Percentiles rank a stretch among this genome's conserved stretches.
Conservation (phyloP, 1,140 invertebrate species). For the Drosophila pectinifera region DNA sequence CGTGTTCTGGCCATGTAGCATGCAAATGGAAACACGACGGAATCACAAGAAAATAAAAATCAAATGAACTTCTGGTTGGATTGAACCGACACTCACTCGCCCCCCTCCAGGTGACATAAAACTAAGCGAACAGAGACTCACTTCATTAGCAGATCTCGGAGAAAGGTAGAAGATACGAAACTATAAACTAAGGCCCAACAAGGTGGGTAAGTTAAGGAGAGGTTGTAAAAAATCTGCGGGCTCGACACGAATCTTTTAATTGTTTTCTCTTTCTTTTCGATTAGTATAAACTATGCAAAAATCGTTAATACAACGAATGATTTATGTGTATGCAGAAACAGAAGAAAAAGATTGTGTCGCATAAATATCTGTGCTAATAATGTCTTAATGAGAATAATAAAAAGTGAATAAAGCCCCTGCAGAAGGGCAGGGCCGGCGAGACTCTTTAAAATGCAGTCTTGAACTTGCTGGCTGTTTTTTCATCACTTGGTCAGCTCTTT, state of each 20-base stretch:
- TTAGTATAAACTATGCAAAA: slow-evolving; percentile 74
- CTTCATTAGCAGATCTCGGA: slow-evolving; percentile 68
- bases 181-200: too few species aligned
- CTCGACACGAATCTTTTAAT: slow-evolving; percentile 63
- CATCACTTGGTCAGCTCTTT: slow-evolving; percentile 36
- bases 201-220: slow-evolving; percentile 47
- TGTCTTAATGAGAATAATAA: slow-evolving; percentile 67
- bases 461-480: slow-evolving; percentile 51
- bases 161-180: slow-evolving; percentile 26
- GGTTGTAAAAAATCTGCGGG: slow-evolving; percentile 67
- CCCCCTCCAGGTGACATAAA: slow-evolving; percentile 54
- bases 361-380: slow-evolving; percentile 67
- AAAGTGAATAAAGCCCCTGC: slow-evolving; percentile 4
- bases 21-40: slow-evolving; percentile 43
- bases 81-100: slow-evolving; percentile 13
- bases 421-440: slow-evolving; percentile 51
- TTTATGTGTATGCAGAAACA: slow-evolving; percentile 56
- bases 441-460: slow-evolving; percentile 42
- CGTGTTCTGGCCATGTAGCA: slow-evolving; percentile 60
- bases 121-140: slow-evolving; percentile 55
- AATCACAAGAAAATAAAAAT: slow-evolving; percentile 43
- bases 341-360: slow-evolving; percentile 24
- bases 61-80: slow-evolving; percentile 61
- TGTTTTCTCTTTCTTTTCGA: slow-evolving; percentile 47
- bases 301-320: slow-evolving; percentile 63